Evolutionary conservation across 2,797 vertebrate genomes (phyloP).

Genomic region (Melanogrammus aeglefinus): DNA sequence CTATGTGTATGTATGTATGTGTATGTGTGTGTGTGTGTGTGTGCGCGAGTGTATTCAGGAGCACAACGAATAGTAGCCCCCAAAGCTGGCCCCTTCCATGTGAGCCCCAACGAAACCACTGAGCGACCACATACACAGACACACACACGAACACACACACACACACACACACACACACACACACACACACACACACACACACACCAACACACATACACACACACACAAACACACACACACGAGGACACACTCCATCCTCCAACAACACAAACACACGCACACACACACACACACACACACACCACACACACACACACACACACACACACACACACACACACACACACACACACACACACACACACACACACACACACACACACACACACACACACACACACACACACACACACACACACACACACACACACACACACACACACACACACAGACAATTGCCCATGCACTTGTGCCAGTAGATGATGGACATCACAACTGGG

Average conservation of each 20-base stretch:
- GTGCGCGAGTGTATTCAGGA: slow-evolving; percentile 12
- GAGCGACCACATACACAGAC: slow-evolving; percentile 1
- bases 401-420: not conserved
- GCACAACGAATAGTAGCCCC: slow-evolving; percentile 62
- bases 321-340: slow-evolving; percentile 26
- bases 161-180: slow-evolving; percentile 38
- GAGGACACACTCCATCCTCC: no score
- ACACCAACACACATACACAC: no score
- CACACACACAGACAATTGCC: no score
- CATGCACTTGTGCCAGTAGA: no score
- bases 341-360: slow-evolving; percentile 15
- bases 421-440: slow-evolving; percentile 14
- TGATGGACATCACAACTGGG: no score
- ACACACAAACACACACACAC: slow-evolving; percentile 34
- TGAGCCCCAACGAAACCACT: slow-evolving; percentile 53
- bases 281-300: no score
- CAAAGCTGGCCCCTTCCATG: slow-evolving; percentile 73
- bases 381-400: no score
- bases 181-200: slow-evolving; percentile 26
- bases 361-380: slow-evolving; percentile 27
- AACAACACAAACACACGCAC: no score
- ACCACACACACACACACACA: no score
- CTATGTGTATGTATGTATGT: not conserved
- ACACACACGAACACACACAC: slow-evolving; percentile 16
- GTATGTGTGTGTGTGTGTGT: slow-evolving; percentile 24